Percentiles rank a stretch among this genome's conserved stretches.
Conservation (phyloP, 2,113 vertebrate genomes). For the Centrocercus urophasianus region DNA sequence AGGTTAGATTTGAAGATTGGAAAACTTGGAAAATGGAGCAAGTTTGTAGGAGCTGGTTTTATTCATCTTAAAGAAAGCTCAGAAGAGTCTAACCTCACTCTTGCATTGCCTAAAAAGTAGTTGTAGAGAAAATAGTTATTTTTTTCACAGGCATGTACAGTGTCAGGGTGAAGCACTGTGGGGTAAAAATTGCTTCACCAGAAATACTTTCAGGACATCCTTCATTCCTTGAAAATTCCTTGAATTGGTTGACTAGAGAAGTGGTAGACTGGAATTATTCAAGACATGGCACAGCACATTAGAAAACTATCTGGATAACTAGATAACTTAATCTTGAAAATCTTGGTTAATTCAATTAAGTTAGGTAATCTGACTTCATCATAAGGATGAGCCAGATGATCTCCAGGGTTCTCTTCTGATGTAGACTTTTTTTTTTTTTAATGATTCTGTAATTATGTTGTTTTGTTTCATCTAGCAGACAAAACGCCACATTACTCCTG, state of each 20-base stretch:
- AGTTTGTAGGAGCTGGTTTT: neutral
- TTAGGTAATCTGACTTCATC: neutral
- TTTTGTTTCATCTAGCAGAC: neutral
- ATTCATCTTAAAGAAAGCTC: neutral
- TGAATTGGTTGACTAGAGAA: neutral
- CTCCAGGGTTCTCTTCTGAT: neutral
- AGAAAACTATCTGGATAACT: no score
- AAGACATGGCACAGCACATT: neutral
- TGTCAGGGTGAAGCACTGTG: neutral
- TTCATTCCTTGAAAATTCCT: neutral
- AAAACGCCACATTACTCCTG: neutral
- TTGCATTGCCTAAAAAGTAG: neutral
- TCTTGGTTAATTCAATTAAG: fast-evolving
- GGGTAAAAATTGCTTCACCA: neutral
- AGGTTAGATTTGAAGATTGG: neutral
- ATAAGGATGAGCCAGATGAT: neutral
- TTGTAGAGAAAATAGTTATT: neutral
- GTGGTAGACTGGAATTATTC: neutral
- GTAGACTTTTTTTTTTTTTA: neutral
- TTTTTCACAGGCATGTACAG: neutral
- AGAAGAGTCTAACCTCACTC: neutral
- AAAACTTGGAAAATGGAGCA: neutral
- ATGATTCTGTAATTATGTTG: neutral
- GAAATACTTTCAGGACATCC: neutral
- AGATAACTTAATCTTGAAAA: neutral